Evolutionary conservation across 2,888 invertebrate species (phyloP), one percentile per base, ranked within the genome.

Genomic region (Abrostola triplasia): DNA sequence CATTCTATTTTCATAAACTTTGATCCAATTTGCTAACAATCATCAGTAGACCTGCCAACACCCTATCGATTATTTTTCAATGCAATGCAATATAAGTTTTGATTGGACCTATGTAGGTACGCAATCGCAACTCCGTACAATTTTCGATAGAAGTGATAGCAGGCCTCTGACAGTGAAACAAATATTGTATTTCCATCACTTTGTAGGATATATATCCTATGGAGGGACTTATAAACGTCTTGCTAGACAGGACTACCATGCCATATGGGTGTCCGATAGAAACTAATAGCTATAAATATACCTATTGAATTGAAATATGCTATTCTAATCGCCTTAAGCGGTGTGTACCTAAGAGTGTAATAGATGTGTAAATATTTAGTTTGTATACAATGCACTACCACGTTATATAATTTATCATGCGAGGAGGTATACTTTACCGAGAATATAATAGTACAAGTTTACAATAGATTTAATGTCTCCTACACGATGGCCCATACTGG

Each of bases 291-390:
- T 5, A 36, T 2, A 6, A n/a, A 9, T 11, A 40, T 38, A 52
- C 10, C 24, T 10, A 52, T 40, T 51, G 7, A 47, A 47, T 51
- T 5, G 38, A 35, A 36, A 36, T 49, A 8, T 24, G n/a, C 9
- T 49, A 50, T 36, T 10, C 38, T 65, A 56, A 44, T 56, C 49
- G 44, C 56, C 59, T 7, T 59, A 41, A 50, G 9, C n/a, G 53
- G 49, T 53, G 47, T 53, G n/a, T 44, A 13, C 9, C 44, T 68
- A 70, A 74, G 69, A 63, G 70, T 70, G 47, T 59, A 52, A 57
- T 64, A 69, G 60, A 70, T 64, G 13, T 73, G 58, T 75, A 66
- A 66, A 76, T 76, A 66, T 64, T 65, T 51, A 60, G 37, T 65
- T 58, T 67, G 60, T 67, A 70, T 67, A 70, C 63, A 64, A 59